Conservation (phyloP, 2,797 vertebrate genomes). For the Caiman crocodilus region DNA sequence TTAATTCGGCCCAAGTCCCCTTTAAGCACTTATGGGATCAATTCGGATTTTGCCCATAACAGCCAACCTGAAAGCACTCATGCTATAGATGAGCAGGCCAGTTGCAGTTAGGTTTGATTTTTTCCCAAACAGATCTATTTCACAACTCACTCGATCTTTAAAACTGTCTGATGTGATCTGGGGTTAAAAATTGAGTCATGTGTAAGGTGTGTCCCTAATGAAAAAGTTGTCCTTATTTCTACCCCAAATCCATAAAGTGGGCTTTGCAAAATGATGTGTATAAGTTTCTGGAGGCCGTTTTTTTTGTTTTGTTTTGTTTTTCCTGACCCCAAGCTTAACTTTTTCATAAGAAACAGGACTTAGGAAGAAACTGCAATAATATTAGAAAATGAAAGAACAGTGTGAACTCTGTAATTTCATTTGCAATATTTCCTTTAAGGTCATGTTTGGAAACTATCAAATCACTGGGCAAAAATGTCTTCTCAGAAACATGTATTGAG, state of each 20-base stretch:
- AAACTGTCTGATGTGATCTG: too few relatives aligned
- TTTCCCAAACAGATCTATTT: too few relatives aligned
- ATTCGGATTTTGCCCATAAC: too few relatives aligned
- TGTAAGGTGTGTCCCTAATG: too few relatives aligned
- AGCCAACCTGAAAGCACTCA: too few relatives aligned
- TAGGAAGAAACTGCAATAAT: background rate
- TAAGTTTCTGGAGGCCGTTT: fast-evolving
- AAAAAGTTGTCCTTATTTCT: background rate
- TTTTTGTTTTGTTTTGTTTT: background rate
- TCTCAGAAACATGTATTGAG: background rate
- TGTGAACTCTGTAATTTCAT: fast-evolving
- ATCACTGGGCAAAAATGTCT: background rate
- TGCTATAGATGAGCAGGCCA: too few relatives aligned
- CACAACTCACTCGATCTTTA: too few relatives aligned
- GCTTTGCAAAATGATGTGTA: fast-evolving
- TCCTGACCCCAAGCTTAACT: fast-evolving
- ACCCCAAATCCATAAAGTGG: background rate
- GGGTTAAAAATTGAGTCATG: too few relatives aligned
- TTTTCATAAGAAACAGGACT: background rate
- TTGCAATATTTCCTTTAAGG: background rate
- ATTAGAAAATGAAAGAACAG: fast-evolving
- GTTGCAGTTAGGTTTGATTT: too few relatives aligned
- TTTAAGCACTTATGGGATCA: too few relatives aligned
- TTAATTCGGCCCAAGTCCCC: too few relatives aligned
- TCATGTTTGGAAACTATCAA: background rate